Percentiles rank a stretch among this genome's conserved stretches.
Conservation (phyloP, 2,113 vertebrate species). For the Echinops telfairi region DNA sequence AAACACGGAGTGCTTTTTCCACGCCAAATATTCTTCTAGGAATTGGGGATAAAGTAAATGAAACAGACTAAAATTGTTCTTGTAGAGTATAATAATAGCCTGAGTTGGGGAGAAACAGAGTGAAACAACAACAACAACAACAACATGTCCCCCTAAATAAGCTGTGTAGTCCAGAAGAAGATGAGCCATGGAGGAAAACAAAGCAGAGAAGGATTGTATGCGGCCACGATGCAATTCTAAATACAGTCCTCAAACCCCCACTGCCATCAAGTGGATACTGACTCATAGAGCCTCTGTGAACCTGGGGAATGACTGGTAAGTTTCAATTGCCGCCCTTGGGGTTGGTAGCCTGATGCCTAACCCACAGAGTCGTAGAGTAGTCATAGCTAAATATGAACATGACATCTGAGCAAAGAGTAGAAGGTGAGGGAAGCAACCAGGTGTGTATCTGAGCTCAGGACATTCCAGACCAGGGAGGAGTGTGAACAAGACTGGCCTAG, state of each 20-base stretch:
- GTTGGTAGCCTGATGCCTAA: too few relatives aligned
- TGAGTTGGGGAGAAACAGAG: neutral
- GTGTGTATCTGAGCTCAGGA: neutral
- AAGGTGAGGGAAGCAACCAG: neutral
- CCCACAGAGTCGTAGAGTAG: too few relatives aligned
- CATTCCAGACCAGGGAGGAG: neutral
- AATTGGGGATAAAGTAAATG: neutral
- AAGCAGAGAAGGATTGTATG: neutral
- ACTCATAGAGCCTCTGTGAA: too few relatives aligned
- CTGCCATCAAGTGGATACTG: too few relatives aligned
- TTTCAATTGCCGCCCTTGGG: too few relatives aligned
- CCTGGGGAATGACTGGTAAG: too few relatives aligned
- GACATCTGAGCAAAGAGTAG: neutral
- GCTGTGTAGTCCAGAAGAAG: neutral
- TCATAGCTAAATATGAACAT: neutral
- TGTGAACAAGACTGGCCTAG: neutral
- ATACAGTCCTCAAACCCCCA: neutral
- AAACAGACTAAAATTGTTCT: neutral
- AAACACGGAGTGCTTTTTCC: neutral
- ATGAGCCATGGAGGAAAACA: neutral
- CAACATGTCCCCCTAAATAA: neutral
- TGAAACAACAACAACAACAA: neutral
- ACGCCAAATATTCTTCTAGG: neutral
- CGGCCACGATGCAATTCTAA: neutral
- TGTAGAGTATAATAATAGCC: neutral